Evolutionary conservation across 2,113 vertebrate species (phyloP).

Genomic region (Rhabdornis inornatus): DNA sequence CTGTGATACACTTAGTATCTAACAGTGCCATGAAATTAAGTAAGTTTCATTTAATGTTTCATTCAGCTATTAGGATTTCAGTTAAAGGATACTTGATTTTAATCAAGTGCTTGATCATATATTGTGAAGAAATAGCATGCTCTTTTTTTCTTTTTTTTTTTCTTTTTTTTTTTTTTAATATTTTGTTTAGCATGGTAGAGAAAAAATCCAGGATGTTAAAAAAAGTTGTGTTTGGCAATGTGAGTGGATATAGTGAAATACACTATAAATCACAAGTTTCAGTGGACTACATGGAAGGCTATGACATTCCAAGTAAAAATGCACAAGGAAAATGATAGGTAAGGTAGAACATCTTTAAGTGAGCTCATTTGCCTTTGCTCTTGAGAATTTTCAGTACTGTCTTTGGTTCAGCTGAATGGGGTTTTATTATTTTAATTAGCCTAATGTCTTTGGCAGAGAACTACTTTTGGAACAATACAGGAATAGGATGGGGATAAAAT

Average conservation of each 20-base stretch:
- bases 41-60: not conserved
- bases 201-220: not conserved
- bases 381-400: not conserved
- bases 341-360: not conserved
- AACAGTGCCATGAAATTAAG: not conserved
- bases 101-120: not conserved
- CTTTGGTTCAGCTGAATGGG: slow-evolving; percentile 33
- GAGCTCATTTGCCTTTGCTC: not conserved
- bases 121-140: not conserved
- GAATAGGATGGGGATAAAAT: not conserved
- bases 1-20: not conserved
- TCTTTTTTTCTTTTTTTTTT: not conserved
- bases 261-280: not conserved
- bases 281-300: not conserved
- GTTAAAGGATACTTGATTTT: not conserved
- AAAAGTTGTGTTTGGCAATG: not conserved
- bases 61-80: not conserved
- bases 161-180: not conserved
- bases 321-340: not conserved
- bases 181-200: not conserved
- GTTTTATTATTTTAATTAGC: slow-evolving; percentile 58
- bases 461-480: slow-evolving; percentile 11
- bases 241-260: not conserved
- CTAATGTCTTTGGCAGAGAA: slow-evolving; percentile 17
- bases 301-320: not conserved